Evolutionary conservation across 2,113 vertebrate species (phyloP).

Genomic region (Mustela nigripes): DNA sequence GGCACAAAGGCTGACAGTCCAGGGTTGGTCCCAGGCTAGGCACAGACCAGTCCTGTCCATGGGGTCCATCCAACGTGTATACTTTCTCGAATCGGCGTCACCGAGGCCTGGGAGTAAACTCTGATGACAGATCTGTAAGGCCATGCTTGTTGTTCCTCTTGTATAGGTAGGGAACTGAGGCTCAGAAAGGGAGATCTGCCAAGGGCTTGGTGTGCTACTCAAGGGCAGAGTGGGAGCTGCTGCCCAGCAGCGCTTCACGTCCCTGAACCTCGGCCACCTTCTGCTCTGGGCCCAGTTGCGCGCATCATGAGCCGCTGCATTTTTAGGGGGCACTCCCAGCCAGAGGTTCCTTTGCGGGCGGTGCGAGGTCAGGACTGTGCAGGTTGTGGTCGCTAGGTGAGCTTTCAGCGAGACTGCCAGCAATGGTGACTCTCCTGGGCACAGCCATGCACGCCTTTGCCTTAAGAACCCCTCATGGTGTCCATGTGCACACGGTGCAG

Average conservation of each 20-base stretch:
- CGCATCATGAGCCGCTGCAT: not conserved
- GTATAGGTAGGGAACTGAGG: not conserved
- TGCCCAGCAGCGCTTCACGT: not conserved
- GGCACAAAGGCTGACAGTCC: not conserved
- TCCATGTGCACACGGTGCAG: no score
- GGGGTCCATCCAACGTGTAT: not conserved
- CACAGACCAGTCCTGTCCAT: not conserved
- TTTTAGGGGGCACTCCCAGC: not conserved
- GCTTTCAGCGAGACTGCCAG: not conserved
- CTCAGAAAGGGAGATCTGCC: not conserved
- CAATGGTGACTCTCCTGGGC: not conserved
- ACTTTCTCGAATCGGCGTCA: not conserved
- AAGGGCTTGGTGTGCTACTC: not conserved
- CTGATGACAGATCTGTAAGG: not conserved
- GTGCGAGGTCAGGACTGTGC: not conserved
- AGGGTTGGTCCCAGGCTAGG: not conserved
- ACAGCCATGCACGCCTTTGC: not conserved
- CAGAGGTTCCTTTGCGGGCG: not conserved
- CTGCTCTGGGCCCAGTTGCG: not conserved
- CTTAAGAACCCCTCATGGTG: not conserved
- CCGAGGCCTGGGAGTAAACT: not conserved
- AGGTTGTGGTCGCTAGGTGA: not conserved
- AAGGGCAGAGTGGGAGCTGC: not conserved
- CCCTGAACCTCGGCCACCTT: not conserved
- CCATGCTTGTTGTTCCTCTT: not conserved